Percentiles rank a stretch among this genome's conserved stretches.
Evolutionary conservation across 2,113 vertebrate species (phyloP).

Genomic region (Thalassarche chlororhynchos): DNA sequence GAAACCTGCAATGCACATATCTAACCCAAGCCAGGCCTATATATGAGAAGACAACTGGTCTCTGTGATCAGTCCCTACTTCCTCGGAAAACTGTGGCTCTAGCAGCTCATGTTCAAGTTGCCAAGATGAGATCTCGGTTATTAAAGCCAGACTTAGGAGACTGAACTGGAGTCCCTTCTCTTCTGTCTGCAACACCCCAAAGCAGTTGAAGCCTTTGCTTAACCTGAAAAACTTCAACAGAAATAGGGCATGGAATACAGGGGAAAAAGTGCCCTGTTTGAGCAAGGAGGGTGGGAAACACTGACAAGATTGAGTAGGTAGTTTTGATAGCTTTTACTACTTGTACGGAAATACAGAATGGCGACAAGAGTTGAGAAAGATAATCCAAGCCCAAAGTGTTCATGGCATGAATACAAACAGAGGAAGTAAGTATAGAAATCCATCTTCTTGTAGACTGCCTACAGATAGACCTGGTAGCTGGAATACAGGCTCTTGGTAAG

Average conservation of each 20-base stretch:
- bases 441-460: neutral
- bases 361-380: neutral
- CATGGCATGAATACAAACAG: neutral
- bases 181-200: neutral
- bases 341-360: neutral
- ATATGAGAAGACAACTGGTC: neutral
- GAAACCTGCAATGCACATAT: neutral
- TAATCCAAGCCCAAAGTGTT: neutral
- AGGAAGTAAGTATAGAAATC: neutral
- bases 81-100: neutral
- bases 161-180: neutral
- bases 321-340: neutral
- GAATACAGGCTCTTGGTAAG: neutral
- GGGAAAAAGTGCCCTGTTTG: neutral
- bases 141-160: neutral
- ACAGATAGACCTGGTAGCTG: neutral
- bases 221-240: neutral
- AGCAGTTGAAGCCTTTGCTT: neutral
- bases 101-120: neutral
- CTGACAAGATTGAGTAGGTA: neutral
- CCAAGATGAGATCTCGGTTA: neutral
- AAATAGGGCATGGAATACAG: neutral
- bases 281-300: neutral
- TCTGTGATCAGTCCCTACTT: neutral
- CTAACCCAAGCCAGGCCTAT: neutral